Base-by-base conservation (phyloP, 1,140 invertebrate species). In the Meloidogyne hapla region DNA sequence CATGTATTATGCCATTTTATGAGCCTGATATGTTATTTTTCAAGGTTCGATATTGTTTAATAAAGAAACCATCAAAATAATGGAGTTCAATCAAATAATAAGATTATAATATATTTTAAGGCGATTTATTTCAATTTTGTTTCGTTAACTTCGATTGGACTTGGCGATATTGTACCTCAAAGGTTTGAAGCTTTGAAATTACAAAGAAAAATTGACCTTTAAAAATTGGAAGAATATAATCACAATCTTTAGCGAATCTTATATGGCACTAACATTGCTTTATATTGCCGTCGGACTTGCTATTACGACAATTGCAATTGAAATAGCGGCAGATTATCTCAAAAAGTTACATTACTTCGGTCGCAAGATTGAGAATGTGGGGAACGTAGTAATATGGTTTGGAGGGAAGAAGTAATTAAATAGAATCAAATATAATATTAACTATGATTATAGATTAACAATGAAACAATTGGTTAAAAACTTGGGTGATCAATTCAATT, bases 301-400 rank as follows among this genome's bases (percentile, higher is more conserved):
- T 18, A 63, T 86, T 13, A 86, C 84, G 0, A 86, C 86, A 45
- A 86, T 86, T 71, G 85, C 86, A 3, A 86, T 86, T 42, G 85
- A 86, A 75, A 87, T 86, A 61, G 84, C 84, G 5, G 86, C 86
- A 18, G 85, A 86, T 74, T 79, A 82, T 42, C 64, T 87, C 13
- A 87, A 87, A 65, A 86, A 87, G 45, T 56, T 86, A 38, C 85
- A 86, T 76, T 87, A 86, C 69, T 86, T 84, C 73, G 85, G 85
- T 18, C 67, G 86, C 10, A 87, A 86, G 70, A 87, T 86, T 28
- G 84, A 87, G 26, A 86, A 86, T 66, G 86, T 86, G 15, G 85
- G 81, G 72, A 81, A 82, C 67, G 85, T 87, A 0, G 74, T 77
- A n/a, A 83, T 87, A 42, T 87, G 85, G 86, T 86, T 86, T 69